Percentiles rank a stretch among this genome's conserved stretches.
These are phyloP conservation scores for Miniopterus natalensis DNA, from an alignment of 2,113 vertebrate species.

Conservation along the genomic window DNA sequence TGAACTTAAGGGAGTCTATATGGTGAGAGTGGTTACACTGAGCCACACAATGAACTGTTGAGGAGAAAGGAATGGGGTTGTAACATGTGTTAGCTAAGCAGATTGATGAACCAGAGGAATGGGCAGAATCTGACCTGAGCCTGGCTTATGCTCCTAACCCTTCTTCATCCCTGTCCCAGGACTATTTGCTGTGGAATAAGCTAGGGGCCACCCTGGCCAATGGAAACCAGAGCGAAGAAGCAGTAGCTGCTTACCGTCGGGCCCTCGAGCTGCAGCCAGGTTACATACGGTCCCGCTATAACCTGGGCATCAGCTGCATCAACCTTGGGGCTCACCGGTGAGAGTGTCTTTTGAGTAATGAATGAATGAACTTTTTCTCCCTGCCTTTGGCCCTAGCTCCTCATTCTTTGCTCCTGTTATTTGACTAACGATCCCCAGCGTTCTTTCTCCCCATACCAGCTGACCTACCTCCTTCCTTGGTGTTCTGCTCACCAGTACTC, in stretches of 20 bases:
- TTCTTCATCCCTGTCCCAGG: slow-evolving; percentile 84
- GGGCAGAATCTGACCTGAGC: neutral
- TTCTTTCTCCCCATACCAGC: neutral
- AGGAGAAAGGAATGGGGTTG: neutral
- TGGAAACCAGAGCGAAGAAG: slow-evolving; percentile 97
- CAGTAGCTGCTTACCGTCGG: slow-evolving; percentile 95
- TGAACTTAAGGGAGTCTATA: neutral
- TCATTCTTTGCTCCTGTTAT: neutral
- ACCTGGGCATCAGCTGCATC: slow-evolving; percentile 98
- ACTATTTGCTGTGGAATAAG: slow-evolving; percentile 98
- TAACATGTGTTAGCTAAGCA: neutral
- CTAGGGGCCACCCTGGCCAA: slow-evolving; percentile 97
- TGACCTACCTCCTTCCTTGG: neutral
- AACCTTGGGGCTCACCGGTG: slow-evolving; percentile 98
- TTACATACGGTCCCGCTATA: slow-evolving; percentile 98
- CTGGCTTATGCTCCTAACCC: neutral
- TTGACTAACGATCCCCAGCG: neutral
- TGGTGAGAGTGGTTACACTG: neutral
- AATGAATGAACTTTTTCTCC: neutral
- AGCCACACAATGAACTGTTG: neutral
- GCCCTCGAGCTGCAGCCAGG: slow-evolving; percentile 97
- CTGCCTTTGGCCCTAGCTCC: neutral
- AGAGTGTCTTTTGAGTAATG: slow-evolving; percentile 56
- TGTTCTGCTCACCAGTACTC: neutral
- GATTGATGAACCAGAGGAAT: neutral